A percentile compares a stretch with the other conserved stretches of the same genome.
Evolutionary conservation across 2,113 vertebrate species (phyloP).

Genomic region (Aythya baeri): DNA sequence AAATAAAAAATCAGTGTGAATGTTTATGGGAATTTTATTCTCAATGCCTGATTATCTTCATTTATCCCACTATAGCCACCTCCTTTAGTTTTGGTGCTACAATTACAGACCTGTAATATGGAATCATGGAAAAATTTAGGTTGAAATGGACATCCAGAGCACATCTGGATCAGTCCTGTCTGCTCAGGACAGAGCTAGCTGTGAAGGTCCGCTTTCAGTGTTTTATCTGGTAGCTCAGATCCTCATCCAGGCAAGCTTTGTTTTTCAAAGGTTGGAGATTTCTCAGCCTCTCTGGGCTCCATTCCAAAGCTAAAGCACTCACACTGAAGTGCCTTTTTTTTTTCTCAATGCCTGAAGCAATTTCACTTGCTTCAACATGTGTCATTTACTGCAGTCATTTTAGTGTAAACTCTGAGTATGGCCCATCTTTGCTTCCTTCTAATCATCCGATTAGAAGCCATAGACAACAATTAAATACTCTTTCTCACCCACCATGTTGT

Average conservation of each 20-base stretch:
- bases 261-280: not conserved
- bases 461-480: not conserved
- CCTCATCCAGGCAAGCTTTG: not conserved
- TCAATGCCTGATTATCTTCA: not conserved
- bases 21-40: not conserved
- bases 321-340: not conserved
- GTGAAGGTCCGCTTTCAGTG: not conserved
- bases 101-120: not conserved
- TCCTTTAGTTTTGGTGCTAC: not conserved
- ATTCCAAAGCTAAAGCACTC: not conserved
- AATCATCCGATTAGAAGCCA: not conserved
- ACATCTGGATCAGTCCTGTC: not conserved
- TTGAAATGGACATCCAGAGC: not conserved
- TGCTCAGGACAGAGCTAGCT: not conserved
- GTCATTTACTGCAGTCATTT: not conserved
- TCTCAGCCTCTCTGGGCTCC: not conserved
- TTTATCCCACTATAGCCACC: not conserved
- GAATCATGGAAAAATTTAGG: not conserved
- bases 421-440: not conserved
- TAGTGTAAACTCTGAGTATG: not conserved
- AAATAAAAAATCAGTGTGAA: not conserved
- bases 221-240: not conserved
- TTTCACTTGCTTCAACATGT: not conserved
- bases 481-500: not conserved
- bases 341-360: not conserved